Evolutionary conservation across 1,140 invertebrate species (phyloP), one percentile per base, ranked within the genome.

Genomic region (Caenorhabditis remanei): DNA sequence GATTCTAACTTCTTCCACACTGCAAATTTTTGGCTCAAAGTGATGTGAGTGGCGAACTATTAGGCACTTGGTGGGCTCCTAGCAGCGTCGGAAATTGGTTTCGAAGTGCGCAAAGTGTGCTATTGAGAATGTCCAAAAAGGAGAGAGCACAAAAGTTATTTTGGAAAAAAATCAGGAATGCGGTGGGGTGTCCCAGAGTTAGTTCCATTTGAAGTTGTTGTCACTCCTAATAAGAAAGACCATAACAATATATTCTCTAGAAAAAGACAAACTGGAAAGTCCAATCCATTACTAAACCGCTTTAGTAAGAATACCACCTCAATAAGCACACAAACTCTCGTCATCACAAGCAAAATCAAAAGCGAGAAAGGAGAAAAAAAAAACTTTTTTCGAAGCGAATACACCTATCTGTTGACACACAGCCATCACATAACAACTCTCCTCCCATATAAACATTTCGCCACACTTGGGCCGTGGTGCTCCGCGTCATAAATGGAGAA

Each of bases 1-100:
- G 43, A 24, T 24, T 50, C 24, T 61, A n/a, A 11, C 21, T 67
- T 67, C 63, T 61, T 61, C 21, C 21, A 11, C 9, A 40, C 41
- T 43, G 41, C 65, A 50, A 79, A 79, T 79, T 50, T 50, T 21
- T 16, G 3, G 71, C 71, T 79, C 71, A 79, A 79, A 50, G 71
- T 50, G 71, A 79, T 71, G 43, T 46, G 43, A 46, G 41, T 19
- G 65, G 40, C 11, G 40, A 46, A 71, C 65, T 71, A 71, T 71
- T 71, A 71, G 41, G 24, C 11, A 32, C 32, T 32, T 13, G 41
- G 65, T 14, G 41, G 11, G n/a, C 71, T 79, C 46, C 71, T 79
- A 79, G 21, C 46, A 79, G 19, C 71, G 13, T 79, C n/a, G 71
- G 46, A 79, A 79, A 79, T 79, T 79, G 71, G 71, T 79, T 79